Evolutionary conservation across 2,797 vertebrate species (phyloP).

Genomic region (Lerista edwardsae): DNA sequence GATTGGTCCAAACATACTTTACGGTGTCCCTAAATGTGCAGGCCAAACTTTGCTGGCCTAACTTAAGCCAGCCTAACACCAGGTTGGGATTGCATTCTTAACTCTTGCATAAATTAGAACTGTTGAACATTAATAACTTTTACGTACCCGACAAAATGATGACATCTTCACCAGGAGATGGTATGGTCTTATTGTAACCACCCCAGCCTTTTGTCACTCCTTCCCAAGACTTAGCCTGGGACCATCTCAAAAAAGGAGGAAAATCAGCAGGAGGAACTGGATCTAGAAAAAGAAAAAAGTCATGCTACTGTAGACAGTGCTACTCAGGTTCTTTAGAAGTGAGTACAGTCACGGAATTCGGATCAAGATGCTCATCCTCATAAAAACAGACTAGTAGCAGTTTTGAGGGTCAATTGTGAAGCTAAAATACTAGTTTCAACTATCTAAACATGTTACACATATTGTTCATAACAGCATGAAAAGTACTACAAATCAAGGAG

Average conservation of each 20-base stretch:
- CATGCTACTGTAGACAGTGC: neutral
- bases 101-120: neutral
- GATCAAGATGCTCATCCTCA: neutral
- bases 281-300: neutral
- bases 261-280: constrained; percentile 43
- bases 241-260: constrained; percentile 71
- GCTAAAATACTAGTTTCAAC: neutral
- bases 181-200: constrained; percentile 61
- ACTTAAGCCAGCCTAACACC: no score
- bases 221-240: constrained; percentile 70
- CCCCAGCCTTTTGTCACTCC: constrained; percentile 73
- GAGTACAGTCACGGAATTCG: neutral
- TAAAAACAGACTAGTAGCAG: neutral
- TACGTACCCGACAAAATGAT: constrained; percentile 78
- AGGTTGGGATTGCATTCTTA: no score
- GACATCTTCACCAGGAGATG: constrained; percentile 73
- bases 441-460: neutral
- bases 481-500: neutral
- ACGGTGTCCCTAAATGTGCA: no score
- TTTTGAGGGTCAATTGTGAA: neutral
- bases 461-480: neutral
- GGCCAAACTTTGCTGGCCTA: no score
- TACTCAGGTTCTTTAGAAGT: neutral
- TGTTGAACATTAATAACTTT: neutral
- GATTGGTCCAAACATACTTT: no score